Percentiles rank a stretch among this genome's conserved stretches.
These are phyloP conservation scores for Ictidomys tridecemlineatus DNA, from an alignment of 2,113 vertebrate species.

Conservation along the genomic window DNA sequence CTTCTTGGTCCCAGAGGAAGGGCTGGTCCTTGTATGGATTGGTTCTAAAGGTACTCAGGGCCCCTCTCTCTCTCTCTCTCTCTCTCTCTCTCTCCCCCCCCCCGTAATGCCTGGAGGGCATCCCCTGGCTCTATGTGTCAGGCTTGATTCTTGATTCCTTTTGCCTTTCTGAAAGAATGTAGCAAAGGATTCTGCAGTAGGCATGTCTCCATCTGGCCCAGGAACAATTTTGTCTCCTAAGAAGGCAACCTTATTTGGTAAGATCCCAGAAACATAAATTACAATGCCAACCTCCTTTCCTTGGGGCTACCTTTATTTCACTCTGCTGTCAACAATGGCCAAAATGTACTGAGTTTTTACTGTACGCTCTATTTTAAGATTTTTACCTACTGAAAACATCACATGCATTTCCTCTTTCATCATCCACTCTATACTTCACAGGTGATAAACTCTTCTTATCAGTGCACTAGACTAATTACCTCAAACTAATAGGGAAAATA, in stretches of 20 bases:
- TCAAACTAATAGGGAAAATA: background rate
- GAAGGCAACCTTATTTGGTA: background rate
- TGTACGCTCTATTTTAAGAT: background rate
- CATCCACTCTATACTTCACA: background rate
- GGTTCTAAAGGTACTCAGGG: background rate
- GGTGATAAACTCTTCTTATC: background rate
- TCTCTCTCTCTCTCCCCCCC: background rate
- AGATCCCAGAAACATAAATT: background rate
- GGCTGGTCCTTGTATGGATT: background rate
- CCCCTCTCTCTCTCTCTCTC: background rate
- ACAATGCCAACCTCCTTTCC: background rate
- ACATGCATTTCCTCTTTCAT: background rate
- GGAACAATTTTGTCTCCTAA: background rate
- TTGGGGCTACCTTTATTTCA: background rate
- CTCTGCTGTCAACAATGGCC: background rate
- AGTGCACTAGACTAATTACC: background rate
- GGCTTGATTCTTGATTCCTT: background rate
- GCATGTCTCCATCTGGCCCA: background rate
- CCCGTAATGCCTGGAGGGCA: too few species aligned
- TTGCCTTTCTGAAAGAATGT: background rate
- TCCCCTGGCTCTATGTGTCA: fast-evolving
- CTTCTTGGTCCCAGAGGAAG: background rate
- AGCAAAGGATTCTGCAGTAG: background rate
- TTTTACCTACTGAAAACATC: background rate
- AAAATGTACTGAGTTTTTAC: background rate